Conservation (phyloP, 2,797 vertebrate species). For the Hydrophis major region DNA sequence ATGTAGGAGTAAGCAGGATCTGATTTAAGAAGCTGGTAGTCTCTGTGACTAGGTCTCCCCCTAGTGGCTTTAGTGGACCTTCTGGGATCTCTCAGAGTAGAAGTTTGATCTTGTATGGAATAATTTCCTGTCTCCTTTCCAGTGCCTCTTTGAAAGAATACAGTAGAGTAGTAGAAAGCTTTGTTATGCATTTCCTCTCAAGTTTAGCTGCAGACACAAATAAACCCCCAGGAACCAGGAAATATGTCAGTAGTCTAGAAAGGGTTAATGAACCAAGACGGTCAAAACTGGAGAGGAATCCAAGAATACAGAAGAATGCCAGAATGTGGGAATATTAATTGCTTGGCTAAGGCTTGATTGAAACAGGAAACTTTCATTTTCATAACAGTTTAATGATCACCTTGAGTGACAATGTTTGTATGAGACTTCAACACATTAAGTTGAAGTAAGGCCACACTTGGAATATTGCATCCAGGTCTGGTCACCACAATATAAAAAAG, state of each 20-base stretch:
- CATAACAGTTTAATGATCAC: background rate
- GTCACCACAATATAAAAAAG: background rate
- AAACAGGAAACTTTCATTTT: background rate
- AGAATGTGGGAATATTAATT: background rate
- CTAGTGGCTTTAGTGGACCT: background rate
- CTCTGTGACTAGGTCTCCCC: conserved; percentile 1
- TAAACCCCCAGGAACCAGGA: background rate
- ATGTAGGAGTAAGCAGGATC: background rate
- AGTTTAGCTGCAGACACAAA: background rate
- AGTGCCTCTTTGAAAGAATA: background rate
- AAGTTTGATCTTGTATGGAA: background rate
- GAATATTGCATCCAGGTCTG: background rate
- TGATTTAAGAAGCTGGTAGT: background rate
- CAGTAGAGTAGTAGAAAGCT: background rate
- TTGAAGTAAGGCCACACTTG: background rate
- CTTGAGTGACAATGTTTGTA: background rate
- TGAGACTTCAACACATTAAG: background rate
- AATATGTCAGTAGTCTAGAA: background rate
- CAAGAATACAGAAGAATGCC: background rate
- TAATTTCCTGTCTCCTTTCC: background rate
- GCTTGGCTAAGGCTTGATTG: background rate
- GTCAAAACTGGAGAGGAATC: background rate
- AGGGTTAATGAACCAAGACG: background rate
- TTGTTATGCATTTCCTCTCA: background rate
- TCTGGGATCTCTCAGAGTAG: background rate